phyloP scores from a whole-genome alignment of 1,140 invertebrate genomes.

The Heliothis subflexa region DNA sequence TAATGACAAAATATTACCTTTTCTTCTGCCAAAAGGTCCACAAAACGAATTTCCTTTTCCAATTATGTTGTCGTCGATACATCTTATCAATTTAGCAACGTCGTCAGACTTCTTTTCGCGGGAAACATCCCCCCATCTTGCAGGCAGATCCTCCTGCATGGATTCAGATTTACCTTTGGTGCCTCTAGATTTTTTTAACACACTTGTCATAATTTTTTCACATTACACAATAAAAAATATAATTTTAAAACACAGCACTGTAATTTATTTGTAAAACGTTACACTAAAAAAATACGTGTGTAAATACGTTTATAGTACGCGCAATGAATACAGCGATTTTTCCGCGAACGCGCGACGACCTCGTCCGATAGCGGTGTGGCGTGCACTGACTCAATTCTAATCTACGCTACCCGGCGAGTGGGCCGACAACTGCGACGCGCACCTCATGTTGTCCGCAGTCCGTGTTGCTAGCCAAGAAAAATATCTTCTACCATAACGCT shows the following conservation, averaged over 20 bases:
- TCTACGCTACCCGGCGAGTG: slow-evolving; percentile 19
- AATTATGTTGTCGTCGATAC: slow-evolving; percentile 93
- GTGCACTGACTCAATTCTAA: slow-evolving; percentile 14
- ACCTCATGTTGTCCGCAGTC: slow-evolving; percentile 45
- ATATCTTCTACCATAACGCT: slow-evolving; percentile 3
- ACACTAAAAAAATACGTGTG: slow-evolving; percentile 44
- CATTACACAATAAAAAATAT: slow-evolving; percentile 70
- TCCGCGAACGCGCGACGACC: slow-evolving; percentile 32
- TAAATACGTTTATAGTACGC: slow-evolving; percentile 40
- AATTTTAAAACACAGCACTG: slow-evolving; percentile 60
- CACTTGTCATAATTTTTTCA: slow-evolving; percentile 83
- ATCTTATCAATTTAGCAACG: slow-evolving; percentile 90
- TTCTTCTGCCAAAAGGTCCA: slow-evolving; percentile 93
- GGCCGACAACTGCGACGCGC: slow-evolving; percentile 36
- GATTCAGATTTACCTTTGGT: slow-evolving; percentile 84
- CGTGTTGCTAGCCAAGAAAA: slow-evolving; percentile 32
- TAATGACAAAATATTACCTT: slow-evolving; percentile 87
- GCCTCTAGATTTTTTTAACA: slow-evolving; percentile 82
- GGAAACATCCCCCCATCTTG: slow-evolving; percentile 73
- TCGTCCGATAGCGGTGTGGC: slow-evolving; percentile 30
- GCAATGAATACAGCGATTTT: slow-evolving; percentile 30
- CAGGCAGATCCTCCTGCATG: slow-evolving; percentile 82
- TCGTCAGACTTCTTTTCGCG: slow-evolving; percentile 88
- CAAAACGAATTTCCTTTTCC: slow-evolving; percentile 92
- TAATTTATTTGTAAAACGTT: slow-evolving; percentile 49